Percentiles rank a stretch among this genome's conserved stretches.
phyloP scores from a whole-genome alignment of 2,113 vertebrate genomes.

The Oryzias javanicus region DNA sequence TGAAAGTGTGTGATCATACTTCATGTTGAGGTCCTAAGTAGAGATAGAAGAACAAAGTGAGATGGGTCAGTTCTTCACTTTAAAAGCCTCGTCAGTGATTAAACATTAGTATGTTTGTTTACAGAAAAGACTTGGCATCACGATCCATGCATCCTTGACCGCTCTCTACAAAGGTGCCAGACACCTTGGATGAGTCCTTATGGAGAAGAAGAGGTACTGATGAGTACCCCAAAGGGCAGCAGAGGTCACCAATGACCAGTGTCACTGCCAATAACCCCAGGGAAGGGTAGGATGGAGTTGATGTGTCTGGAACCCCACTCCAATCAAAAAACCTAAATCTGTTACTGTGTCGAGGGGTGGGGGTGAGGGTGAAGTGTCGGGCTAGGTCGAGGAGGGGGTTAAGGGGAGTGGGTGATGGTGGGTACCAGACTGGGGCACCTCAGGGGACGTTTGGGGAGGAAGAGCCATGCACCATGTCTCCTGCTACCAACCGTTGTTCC shows the following conservation, averaged over 20 bases:
- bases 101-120: neutral
- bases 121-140: neutral
- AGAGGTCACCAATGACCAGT: slow-evolving; percentile 63
- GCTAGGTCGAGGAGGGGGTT: slow-evolving; percentile 74
- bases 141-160: slow-evolving; percentile 20
- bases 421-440: slow-evolving; percentile 92
- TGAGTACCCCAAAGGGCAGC: slow-evolving; percentile 59
- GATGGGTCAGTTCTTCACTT: slow-evolving; percentile 20
- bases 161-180: slow-evolving; percentile 49
- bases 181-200: slow-evolving; percentile 45
- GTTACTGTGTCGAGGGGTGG: slow-evolving; percentile 41
- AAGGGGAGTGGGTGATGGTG: slow-evolving; percentile 73
- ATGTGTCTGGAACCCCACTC: slow-evolving; percentile 55
- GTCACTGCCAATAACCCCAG: slow-evolving; percentile 65
- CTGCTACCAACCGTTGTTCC: slow-evolving; percentile 91
- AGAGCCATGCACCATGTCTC: slow-evolving; percentile 87
- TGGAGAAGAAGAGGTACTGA: slow-evolving; percentile 62
- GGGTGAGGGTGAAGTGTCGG: slow-evolving; percentile 71
- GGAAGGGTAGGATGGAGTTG: slow-evolving; percentile 54
- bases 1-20: slow-evolving; percentile 16
- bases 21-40: slow-evolving; percentile 14
- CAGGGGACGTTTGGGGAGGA: slow-evolving; percentile 96
- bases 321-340: slow-evolving; percentile 40
- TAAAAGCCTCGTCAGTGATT: slow-evolving; percentile 20
- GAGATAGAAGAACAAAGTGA: neutral